Base-by-base conservation (phyloP, 2,113 vertebrate genomes). In the Aldabrachelys gigantea region DNA sequence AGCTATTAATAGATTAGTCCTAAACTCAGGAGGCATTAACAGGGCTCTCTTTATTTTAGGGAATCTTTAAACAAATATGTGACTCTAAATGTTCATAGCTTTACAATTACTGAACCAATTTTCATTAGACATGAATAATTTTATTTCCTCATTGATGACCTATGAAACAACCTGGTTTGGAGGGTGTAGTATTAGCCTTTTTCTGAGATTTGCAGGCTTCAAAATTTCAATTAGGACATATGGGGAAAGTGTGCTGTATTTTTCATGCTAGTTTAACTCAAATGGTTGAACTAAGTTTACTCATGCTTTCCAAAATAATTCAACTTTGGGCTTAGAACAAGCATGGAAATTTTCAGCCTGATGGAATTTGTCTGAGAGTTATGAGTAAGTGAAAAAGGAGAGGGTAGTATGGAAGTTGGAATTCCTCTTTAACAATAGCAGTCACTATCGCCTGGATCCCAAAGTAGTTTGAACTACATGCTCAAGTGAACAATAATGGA, bases 181-280 rank as follows among this genome's bases (percentile, higher is more conserved):
- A 14, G 11, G 91, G 95, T 95, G 94, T 89, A 95, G 89, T 96
- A 97, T 97, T 95, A 92, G 35, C 93, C 89, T 89, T 96, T 97
- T 96, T 90, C 21, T 80, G 72, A 95, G 89, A 95, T 96, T 96
- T 96, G 47, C 94, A 95, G 95, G 96, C 94, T 96, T 97, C 90
- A 95, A 94, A 93, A 94, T 95, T 94, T 96, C 91, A 96, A 88
- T 95, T 86, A 94, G 90, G 76, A 86, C 82, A 96, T 92, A 95
- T 94, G 93, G 94, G 0, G 0, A 90, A 94, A 90, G 57, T 8
- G 0, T 76, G 85, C 84, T 91, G 97, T 95, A 94, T 96, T 96
- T 95, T 96, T 95, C 91, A 95, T 86, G 92, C 83, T 87, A 89
- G 59, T 81, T 96, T 97, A 94, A 92, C 89, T 95, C 65, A 92